Conservation (phyloP, 2,113 vertebrate genomes). For the Sinocyclocheilus maitianheensis region DNA sequence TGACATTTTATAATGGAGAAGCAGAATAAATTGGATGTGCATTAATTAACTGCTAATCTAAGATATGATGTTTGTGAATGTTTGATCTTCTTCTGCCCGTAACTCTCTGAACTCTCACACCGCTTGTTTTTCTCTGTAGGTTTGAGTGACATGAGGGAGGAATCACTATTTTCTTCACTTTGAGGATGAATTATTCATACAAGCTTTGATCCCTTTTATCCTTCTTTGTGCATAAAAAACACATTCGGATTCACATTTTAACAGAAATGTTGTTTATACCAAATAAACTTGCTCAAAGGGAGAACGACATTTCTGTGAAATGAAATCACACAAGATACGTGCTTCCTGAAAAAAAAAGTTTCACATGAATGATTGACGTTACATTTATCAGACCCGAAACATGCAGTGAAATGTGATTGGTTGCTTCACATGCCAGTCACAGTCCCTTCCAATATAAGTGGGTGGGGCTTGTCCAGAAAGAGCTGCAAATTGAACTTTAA, state of each 20-base stretch:
- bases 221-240: constrained; percentile 71
- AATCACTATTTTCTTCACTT: constrained; percentile 62
- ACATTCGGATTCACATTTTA: constrained; percentile 65
- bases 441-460: background rate
- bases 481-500: background rate
- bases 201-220: constrained; percentile 65
- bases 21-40: background rate
- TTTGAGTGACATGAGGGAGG: constrained; percentile 58
- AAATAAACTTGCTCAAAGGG: constrained; percentile 56
- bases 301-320: constrained; percentile 59
- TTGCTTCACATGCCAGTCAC: background rate
- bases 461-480: background rate
- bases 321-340: background rate
- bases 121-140: constrained; percentile 11
- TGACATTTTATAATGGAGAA: background rate
- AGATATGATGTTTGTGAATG: constrained; percentile 1
- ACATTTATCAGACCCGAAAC: background rate
- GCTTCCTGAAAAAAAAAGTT: background rate
- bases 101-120: constrained; percentile 16
- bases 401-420: background rate
- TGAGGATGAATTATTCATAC: constrained; percentile 64
- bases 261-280: constrained; percentile 63
- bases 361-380: background rate
- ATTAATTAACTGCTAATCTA: constrained; percentile 11
- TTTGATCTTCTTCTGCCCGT: constrained; percentile 15